Evolutionary conservation across 2,797 vertebrate species (phyloP), one percentile per base, ranked within the genome.

Genomic region (Aythya fuligula): DNA sequence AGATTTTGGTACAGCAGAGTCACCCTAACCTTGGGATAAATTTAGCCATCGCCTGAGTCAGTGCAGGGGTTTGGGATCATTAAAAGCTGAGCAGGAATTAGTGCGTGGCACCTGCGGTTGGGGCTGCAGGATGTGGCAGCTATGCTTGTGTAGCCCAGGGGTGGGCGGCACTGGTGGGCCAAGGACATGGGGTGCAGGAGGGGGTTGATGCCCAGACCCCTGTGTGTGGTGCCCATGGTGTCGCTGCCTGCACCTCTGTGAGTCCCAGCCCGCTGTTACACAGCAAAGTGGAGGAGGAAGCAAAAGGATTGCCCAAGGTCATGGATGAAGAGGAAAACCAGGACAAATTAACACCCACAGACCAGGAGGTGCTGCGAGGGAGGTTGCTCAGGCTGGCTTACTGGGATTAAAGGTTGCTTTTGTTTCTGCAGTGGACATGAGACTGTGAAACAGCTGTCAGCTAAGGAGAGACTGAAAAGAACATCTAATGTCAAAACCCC

Each of bases 11-110:
- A 75, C 32, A 70, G 72, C 74, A 94, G 95, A 95, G 85, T 93
- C 91, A 94, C 88, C 91, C 82, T 87, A 95, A 95, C 95, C 95
- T 96, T 96, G 89, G 84, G 91, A 90, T 96, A 96, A 96, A 96
- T 95, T 94, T 91, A 97, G 93, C 94, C 69, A 92, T 95, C 0
- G 17, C 86, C 88, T 92, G 94, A 92, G 87, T 94, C 90, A 87
- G 89, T 62, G 61, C 93, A 34, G 30, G 80, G 93, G 54, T 86
- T 89, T 91, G 93, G 95, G 89, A 95, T 96, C 96, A 95, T 94
- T 96, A 93, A 87, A 93, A 95, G 78, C 86, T 0, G 0, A 87
- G 69, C 53, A 70, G 89, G 94, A 94, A 88, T 93, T 93, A 90
- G 32, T 73, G 36, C 2, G 13, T 34, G 47, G 57, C 72, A 93